phyloP scores from a whole-genome alignment of 2,797 vertebrate genomes.

The Syndactyla subalaris region DNA sequence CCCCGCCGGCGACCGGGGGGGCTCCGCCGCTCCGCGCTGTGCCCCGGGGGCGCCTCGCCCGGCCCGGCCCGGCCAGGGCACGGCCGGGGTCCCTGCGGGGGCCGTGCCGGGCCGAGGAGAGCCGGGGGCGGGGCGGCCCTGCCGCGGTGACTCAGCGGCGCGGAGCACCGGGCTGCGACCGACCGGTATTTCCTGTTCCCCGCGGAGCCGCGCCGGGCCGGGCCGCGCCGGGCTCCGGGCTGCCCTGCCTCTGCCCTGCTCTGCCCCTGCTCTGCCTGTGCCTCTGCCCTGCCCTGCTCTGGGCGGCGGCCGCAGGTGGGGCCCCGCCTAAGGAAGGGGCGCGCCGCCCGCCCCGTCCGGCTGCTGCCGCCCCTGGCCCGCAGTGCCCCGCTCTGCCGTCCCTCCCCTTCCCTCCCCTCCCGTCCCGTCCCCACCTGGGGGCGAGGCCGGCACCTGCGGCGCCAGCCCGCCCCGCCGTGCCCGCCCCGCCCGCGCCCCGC shows the following conservation, averaged over 20 bases:
- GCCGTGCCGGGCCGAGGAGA: not conserved
- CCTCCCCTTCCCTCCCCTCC: not conserved
- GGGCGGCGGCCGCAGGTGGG: not conserved
- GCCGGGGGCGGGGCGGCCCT: not conserved
- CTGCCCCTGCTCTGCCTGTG: no score
- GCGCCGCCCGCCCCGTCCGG: not conserved
- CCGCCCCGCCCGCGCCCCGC: not conserved
- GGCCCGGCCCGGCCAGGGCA: no score
- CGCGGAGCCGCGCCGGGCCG: no score
- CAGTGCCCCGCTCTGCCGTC: not conserved
- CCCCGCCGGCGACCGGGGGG: no score
- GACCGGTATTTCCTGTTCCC: conserved; percentile 77
- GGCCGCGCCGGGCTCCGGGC: not conserved
- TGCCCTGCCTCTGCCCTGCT: no score
- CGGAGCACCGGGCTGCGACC: conserved; percentile 44
- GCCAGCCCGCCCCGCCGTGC: not conserved
- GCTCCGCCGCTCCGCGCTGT: not conserved
- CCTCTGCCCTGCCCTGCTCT: no score
- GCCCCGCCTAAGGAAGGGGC: not conserved
- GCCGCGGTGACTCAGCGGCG: conserved; percentile 36
- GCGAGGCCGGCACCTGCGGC: conserved; percentile 6
- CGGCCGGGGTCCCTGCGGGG: not conserved
- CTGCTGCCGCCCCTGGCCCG: not conserved
- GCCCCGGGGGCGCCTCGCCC: not conserved
- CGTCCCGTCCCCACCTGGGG: not conserved